Conservation (phyloP, 2,888 invertebrate species). For the Drosophila subquinaria region DNA sequence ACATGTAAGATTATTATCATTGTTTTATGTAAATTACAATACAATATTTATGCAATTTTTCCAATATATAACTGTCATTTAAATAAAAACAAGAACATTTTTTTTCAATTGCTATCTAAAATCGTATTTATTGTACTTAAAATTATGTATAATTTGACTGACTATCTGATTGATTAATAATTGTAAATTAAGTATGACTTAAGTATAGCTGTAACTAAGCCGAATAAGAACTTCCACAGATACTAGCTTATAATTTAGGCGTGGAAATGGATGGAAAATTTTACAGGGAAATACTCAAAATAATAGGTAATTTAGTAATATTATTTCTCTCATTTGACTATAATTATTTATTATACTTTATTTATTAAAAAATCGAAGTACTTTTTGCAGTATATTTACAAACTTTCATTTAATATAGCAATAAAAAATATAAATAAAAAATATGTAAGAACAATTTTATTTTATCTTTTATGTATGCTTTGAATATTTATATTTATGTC, state of each 20-base stretch:
- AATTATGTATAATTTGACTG: background rate
- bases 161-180: no score
- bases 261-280: no score
- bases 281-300: no score
- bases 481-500: slow-evolving; percentile 1
- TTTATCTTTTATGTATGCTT: background rate
- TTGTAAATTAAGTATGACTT: background rate
- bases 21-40: background rate
- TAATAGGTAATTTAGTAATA: no score
- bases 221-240: no score
- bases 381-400: no score
- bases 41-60: background rate
- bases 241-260: no score
- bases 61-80: background rate
- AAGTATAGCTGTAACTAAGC: no score
- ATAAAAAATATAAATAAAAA: no score
- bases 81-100: background rate
- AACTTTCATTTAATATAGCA: background rate
- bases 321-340: no score
- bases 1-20: background rate
- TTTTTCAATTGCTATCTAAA: background rate
- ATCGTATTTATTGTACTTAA: background rate
- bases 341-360: no score
- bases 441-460: background rate
- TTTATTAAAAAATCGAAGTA: no score